Percentiles rank a stretch among this genome's conserved stretches.
These are phyloP conservation scores for Phalacrocorax pelagicus DNA, from an alignment of 2,113 vertebrate species.

Conservation along the genomic window DNA sequence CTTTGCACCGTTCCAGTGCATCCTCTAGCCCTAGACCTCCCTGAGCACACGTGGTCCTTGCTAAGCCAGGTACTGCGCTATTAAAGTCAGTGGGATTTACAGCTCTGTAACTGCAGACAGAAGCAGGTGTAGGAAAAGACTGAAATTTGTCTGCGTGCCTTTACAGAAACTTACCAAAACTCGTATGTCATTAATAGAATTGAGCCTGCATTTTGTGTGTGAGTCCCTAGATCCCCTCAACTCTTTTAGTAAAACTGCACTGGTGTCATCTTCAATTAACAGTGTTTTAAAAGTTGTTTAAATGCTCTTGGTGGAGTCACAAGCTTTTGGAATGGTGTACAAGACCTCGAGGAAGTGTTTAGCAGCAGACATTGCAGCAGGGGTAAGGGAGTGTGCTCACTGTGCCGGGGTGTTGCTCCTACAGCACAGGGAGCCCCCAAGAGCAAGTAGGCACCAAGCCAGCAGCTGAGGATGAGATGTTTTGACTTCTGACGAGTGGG, in stretches of 20 bases:
- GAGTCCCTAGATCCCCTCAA: background rate
- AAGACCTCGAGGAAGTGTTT: background rate
- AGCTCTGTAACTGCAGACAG: background rate
- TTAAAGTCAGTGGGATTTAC: conserved; percentile 48
- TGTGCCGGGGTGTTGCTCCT: background rate
- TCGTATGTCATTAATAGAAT: background rate
- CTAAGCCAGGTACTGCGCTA: background rate
- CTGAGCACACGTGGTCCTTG: accelerated
- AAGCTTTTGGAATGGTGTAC: background rate
- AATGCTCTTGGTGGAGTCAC: background rate
- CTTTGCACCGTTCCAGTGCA: accelerated
- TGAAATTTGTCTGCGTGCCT: background rate
- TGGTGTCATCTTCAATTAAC: background rate
- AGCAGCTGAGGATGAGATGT: background rate
- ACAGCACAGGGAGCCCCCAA: too few relatives aligned
- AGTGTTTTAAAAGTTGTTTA: background rate
- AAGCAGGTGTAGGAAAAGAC: background rate
- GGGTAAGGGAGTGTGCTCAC: accelerated
- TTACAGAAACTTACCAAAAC: background rate
- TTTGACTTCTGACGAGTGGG: background rate
- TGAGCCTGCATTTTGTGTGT: background rate
- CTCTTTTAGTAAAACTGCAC: background rate
- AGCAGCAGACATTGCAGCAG: background rate
- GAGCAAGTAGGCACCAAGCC: background rate
- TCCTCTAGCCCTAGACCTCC: background rate